Evolutionary conservation across 2,113 vertebrate species (phyloP).

Genomic region (Heterocephalus glaber): DNA sequence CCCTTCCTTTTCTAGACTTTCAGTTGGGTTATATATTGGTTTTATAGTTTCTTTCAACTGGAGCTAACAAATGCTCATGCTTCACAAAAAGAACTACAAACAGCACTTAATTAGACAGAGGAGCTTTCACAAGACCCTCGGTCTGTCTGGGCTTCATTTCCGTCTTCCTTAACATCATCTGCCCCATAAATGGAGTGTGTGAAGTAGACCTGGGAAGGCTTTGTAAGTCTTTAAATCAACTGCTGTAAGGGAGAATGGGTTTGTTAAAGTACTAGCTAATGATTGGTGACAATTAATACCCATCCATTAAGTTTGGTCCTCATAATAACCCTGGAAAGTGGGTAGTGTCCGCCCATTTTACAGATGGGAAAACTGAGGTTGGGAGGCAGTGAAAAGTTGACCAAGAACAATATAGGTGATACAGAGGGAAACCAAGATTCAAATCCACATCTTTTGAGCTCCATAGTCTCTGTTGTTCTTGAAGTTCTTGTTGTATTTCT

Average conservation of each 20-base stretch:
- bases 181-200: slow-evolving; percentile 56
- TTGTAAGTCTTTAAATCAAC: slow-evolving; percentile 31
- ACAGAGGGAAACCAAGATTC: neutral
- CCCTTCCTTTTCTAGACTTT: slow-evolving; percentile 55
- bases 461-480: neutral
- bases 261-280: neutral
- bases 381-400: neutral
- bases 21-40: slow-evolving; percentile 49
- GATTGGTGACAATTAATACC: neutral
- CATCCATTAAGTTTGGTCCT: neutral
- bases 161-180: slow-evolving; percentile 61
- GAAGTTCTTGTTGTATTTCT: neutral
- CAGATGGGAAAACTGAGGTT: slow-evolving; percentile 16
- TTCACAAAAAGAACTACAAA: slow-evolving; percentile 73
- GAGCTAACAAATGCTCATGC: slow-evolving; percentile 63
- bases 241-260: neutral
- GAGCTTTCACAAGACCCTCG: slow-evolving; percentile 66
- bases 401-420: neutral
- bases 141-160: slow-evolving; percentile 69
- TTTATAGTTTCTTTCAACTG: slow-evolving; percentile 76
- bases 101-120: slow-evolving; percentile 66
- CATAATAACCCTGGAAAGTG: neutral
- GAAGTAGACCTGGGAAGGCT: slow-evolving; percentile 50
- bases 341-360: neutral
- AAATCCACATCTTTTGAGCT: neutral